These are phyloP conservation scores for Boloria euphrosyne DNA, from an alignment of 2,888 invertebrate genomes.

Conservation along the genomic window DNA sequence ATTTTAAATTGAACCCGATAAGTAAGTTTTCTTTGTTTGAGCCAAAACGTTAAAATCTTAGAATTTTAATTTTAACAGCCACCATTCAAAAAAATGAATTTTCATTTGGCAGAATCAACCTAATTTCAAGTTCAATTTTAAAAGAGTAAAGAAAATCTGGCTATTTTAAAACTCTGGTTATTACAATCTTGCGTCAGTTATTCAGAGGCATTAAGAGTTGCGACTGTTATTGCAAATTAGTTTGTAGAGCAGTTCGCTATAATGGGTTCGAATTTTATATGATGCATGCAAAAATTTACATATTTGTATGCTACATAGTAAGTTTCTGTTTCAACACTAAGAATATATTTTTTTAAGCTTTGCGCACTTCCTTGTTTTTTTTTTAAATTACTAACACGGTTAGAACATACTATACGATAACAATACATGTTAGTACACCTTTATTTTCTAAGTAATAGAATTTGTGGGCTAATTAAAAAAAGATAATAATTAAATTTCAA, in stretches of 20 bases:
- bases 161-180: slow-evolving; percentile 18
- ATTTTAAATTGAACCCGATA: too few relatives aligned
- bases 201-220: slow-evolving; percentile 26
- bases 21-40: too few relatives aligned
- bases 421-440: too few relatives aligned
- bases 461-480: too few relatives aligned
- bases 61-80: neutral
- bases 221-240: slow-evolving; percentile 40
- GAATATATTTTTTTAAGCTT: too few relatives aligned
- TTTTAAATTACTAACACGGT: too few relatives aligned
- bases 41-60: neutral
- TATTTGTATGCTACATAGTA: slow-evolving; percentile 8
- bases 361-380: too few relatives aligned
- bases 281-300: slow-evolving; percentile 22
- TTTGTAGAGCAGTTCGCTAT: slow-evolving; percentile 28
- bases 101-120: slow-evolving; percentile 8
- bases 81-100: neutral
- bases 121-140: slow-evolving; percentile 20
- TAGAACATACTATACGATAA: too few relatives aligned
- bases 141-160: slow-evolving; percentile 23
- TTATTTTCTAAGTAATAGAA: too few relatives aligned
- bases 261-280: slow-evolving; percentile 22
- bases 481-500: too few relatives aligned
- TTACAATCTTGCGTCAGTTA: slow-evolving; percentile 25
- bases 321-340: too few relatives aligned